A percentile compares a stretch with the other conserved stretches of the same genome.
These are phyloP conservation scores for Rhinoderma darwinii DNA, from an alignment of 2,113 vertebrate species.

Conservation along the genomic window DNA sequence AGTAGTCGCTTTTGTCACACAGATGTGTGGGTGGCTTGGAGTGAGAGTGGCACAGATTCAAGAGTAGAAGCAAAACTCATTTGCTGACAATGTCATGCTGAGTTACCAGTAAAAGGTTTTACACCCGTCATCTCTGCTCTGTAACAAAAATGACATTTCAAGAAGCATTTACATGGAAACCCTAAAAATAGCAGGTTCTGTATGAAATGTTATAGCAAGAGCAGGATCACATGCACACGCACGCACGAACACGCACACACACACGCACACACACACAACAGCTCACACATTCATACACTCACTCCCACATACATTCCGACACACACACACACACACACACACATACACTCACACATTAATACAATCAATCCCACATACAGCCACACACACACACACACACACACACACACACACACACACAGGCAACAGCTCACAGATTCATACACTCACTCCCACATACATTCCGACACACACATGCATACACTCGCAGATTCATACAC, in stretches of 20 bases:
- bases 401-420: neutral
- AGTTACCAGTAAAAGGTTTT: conserved; percentile 35
- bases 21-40: conserved; percentile 33
- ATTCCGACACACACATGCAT: too few species aligned
- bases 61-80: conserved; percentile 1
- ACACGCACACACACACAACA: neutral
- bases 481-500: too few species aligned
- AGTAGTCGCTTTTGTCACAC: conserved; percentile 17
- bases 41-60: conserved; percentile 2
- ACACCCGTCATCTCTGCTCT: conserved; percentile 3
- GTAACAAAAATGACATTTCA: conserved; percentile 7
- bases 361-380: too few species aligned
- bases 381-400: too few species aligned
- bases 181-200: conserved; percentile 11
- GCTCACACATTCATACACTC: too few species aligned
- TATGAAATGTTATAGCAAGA: too few species aligned
- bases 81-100: conserved; percentile 39
- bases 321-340: neutral
- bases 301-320: too few species aligned
- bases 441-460: too few species aligned
- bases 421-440: too few species aligned
- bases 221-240: neutral
- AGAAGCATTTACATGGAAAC: neutral
- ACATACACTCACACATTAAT: neutral
- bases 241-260: neutral